Evolutionary conservation across 2,888 invertebrate genomes (phyloP).

Genomic region (Dendrolimus pini): DNA sequence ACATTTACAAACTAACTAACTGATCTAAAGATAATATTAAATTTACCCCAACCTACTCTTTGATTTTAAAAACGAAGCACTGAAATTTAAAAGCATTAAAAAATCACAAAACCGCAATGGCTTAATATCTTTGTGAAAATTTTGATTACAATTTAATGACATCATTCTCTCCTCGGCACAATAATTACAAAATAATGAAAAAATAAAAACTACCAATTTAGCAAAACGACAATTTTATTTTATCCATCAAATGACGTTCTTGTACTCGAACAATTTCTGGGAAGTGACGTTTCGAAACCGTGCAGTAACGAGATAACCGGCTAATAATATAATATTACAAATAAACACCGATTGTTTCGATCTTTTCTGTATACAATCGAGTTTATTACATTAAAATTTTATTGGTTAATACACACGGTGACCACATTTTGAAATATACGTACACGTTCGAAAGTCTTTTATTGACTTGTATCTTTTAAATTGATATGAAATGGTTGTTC

Average conservation of each 20-base stretch:
- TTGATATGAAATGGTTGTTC: too few species aligned
- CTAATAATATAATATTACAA: slow-evolving; percentile 57
- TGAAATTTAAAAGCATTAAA: too few species aligned
- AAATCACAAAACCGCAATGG: too few species aligned
- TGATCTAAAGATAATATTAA: too few species aligned
- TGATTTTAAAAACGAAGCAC: too few species aligned
- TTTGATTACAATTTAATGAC: too few species aligned
- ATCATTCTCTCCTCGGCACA: slow-evolving; percentile 29
- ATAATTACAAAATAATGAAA: slow-evolving; percentile 44
- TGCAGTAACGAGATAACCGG: slow-evolving; percentile 55
- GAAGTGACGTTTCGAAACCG: slow-evolving; percentile 23
- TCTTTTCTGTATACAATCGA: slow-evolving; percentile 29
- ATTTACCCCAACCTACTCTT: too few species aligned
- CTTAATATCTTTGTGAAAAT: slow-evolving; percentile 1
- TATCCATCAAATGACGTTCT: too few species aligned
- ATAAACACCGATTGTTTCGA: slow-evolving; percentile 42
- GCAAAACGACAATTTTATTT: neutral
- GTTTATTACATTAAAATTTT: slow-evolving; percentile 60
- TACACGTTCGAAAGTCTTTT: too few species aligned
- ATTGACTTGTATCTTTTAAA: too few species aligned
- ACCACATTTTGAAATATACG: neutral
- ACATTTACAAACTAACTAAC: too few species aligned
- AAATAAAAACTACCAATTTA: slow-evolving; percentile 34
- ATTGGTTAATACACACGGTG: slow-evolving; percentile 40
- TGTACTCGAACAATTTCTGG: neutral